These are phyloP conservation scores for Chauna torquata DNA, from an alignment of 2,113 vertebrate genomes.

Conservation along the genomic window DNA sequence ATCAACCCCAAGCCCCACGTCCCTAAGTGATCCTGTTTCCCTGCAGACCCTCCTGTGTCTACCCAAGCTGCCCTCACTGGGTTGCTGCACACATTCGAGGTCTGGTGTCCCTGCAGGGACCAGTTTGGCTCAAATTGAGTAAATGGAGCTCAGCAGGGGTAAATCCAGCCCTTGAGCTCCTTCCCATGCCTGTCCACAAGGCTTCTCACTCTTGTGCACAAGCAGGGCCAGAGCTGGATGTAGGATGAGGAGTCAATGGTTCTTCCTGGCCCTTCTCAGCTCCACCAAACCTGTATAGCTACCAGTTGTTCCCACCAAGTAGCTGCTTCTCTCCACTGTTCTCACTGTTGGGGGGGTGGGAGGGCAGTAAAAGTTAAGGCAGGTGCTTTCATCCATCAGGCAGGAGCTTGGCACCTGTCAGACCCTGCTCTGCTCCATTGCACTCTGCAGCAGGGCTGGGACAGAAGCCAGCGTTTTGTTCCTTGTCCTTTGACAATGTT, in stretches of 20 bases:
- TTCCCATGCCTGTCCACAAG: not conserved
- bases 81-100: not conserved
- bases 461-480: not conserved
- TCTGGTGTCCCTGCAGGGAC: not conserved
- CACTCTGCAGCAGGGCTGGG: not conserved
- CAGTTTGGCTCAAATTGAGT: not conserved
- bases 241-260: not conserved
- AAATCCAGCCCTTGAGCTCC: not conserved
- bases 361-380: not conserved
- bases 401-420: not conserved
- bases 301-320: not conserved
- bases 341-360: not conserved
- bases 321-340: not conserved
- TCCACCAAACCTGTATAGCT: not conserved
- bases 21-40: no score
- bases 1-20: not conserved
- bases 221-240: not conserved
- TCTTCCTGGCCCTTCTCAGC: not conserved
- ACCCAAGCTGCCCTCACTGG: accelerated
- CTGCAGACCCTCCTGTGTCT: not conserved
- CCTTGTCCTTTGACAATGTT: not conserved
- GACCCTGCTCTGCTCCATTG: not conserved
- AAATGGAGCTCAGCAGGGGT: not conserved
- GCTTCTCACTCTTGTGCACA: not conserved
- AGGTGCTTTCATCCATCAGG: not conserved